Base-by-base conservation (phyloP, 2,888 invertebrate genomes). In the Liopterus haemorrhoidalis region DNA sequence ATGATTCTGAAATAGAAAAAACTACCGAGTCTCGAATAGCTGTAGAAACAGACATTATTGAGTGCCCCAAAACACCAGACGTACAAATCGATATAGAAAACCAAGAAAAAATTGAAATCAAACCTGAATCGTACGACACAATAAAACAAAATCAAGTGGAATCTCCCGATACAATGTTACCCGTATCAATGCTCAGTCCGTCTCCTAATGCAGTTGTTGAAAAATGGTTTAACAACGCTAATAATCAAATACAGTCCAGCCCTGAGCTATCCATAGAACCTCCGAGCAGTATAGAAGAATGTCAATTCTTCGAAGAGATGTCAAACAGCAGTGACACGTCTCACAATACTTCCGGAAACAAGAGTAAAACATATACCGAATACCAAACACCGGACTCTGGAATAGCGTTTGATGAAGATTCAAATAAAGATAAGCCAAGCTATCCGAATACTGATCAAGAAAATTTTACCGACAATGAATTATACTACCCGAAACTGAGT, bases 371-470 rank as follows among this genome's bases (percentile, higher is more conserved):
- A 6, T 45, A 36, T 20, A 33, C 11, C 20, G 24, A 45, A 25
- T 32, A 45, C 9, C 45, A 45, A 38, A 45, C 45, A 11, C 45
- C 45, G 6, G 45, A 45, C 18, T 39, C 39, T 25, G 45, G 45
- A 16, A 45, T 45, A 12, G 38, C 32, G 14, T 37, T 37, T 4
- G 45, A 45, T 20, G 45, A 45, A 25, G 45, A 45, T 38, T 45
- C 45, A 4, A 38, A 45, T 5, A 38, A 39, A 20, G 39, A 39
- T 31, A 38, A 45, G 33, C 18, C 33, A n/a, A n/a, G n/a, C n/a
- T n/a, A n/a, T n/a, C n/a, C n/a, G n/a, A n/a, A n/a, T n/a, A n/a
- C n/a, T n/a, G n/a, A n/a, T n/a, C n/a, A n/a, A n/a, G n/a, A n/a
- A n/a, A n/a, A n/a, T n/a, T n/a, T n/a, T n/a, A n/a, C n/a, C n/a